phyloP scores from a whole-genome alignment of 2,888 invertebrate species.

The Gisinianus flammeolus region DNA sequence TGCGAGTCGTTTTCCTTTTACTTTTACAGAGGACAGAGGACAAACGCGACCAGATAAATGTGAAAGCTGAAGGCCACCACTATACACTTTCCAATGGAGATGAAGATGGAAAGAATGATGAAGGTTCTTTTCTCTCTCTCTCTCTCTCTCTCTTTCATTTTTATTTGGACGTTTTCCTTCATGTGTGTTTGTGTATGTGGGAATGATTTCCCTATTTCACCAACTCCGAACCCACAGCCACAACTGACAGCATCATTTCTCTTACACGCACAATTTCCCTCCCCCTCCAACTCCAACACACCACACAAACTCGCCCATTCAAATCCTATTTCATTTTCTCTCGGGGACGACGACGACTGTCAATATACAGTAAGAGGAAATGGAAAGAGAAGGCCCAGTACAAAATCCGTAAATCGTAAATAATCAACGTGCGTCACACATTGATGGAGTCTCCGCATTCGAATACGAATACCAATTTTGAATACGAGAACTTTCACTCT shows the following conservation, averaged over 20 bases:
- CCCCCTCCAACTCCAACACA: background rate
- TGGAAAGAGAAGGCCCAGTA: background rate
- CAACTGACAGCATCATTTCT: slow-evolving; percentile 14
- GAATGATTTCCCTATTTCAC: slow-evolving; percentile 19
- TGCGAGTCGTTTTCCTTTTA: no score
- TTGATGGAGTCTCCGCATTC: background rate
- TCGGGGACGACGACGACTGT: background rate
- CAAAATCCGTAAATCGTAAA: background rate
- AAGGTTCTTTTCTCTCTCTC: no score
- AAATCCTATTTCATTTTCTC: slow-evolving; percentile 3
- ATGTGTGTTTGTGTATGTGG: background rate
- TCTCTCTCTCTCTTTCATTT: background rate
- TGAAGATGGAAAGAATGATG: no score
- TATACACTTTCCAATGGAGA: no score
- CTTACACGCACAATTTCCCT: slow-evolving; percentile 4
- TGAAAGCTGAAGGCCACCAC: no score
- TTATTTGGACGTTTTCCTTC: background rate
- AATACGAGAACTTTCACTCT: background rate
- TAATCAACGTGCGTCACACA: background rate
- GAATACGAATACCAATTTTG: no score
- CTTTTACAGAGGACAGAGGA: no score
- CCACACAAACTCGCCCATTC: background rate
- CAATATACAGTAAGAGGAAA: no score
- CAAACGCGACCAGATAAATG: no score
- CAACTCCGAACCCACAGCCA: no score